Evolutionary conservation across 1,140 invertebrate species (phyloP).

Genomic region (Ceratina australensis): DNA sequence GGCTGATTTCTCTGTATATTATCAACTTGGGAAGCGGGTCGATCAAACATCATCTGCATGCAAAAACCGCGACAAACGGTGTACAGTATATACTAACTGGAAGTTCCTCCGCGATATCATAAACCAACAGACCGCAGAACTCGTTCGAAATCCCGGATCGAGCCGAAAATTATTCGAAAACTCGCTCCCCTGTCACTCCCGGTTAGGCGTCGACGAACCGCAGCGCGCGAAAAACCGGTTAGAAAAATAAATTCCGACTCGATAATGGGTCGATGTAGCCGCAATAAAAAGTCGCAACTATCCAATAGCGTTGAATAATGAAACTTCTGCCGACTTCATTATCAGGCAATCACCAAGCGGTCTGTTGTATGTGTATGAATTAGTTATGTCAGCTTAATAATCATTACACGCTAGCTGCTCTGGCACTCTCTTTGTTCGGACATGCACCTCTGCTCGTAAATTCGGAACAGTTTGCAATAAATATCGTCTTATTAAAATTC

Average conservation of each 20-base stretch:
- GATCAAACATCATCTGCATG: constrained; percentile 17
- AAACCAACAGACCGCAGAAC: constrained; percentile 10
- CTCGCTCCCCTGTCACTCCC: neutral
- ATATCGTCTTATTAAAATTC: too few species aligned
- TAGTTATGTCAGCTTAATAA: too few species aligned
- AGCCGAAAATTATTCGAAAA: constrained; percentile 15
- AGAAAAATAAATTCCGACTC: constrained; percentile 8
- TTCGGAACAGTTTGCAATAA: too few species aligned
- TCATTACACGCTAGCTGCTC: constrained; percentile 11
- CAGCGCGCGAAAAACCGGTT: neutral
- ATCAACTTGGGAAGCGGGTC: constrained; percentile 1
- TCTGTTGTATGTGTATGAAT: too few species aligned
- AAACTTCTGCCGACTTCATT: constrained; percentile 3
- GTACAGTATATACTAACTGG: neutral
- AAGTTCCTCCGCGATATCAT: neutral
- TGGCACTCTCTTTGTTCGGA: neutral
- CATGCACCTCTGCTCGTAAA: neutral
- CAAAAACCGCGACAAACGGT: constrained; percentile 16
- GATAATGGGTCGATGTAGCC: constrained; percentile 34
- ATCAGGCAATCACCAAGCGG: too few species aligned
- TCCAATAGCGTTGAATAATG: constrained; percentile 10
- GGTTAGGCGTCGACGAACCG: neutral
- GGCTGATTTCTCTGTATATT: neutral
- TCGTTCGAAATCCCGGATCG: neutral
- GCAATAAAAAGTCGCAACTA: neutral